Base-by-base conservation (phyloP, 2,797 vertebrate species). In the Spheniscus humboldti region DNA sequence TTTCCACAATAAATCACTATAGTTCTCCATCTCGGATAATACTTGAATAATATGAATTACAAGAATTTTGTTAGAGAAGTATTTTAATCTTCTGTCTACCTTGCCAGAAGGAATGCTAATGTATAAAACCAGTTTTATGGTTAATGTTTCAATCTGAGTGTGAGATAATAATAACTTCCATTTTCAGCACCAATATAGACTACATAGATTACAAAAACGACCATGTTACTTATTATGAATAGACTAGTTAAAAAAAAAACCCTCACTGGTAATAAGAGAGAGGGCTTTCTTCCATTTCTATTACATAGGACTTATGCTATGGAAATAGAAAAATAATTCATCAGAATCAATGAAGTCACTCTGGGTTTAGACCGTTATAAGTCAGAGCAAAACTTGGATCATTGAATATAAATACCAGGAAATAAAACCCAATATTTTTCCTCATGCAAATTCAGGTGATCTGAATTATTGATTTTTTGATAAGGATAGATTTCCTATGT, bases 1-100 rank as follows among this genome's bases (percentile, higher is more conserved):
- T 94, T 91, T 94, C 33, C 64, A 93, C 69, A 77, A 72, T 94
- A 92, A 94, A 96, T 94, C 76, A 92, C 47, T 71, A 13, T 17
- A 73, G 57, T 87, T 86, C 75, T 88, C 37, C 25, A 59, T 90
- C 71, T 83, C 13, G 0, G 24, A 85, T 86, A 87, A 94, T 68
- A 74, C 64, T 91, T 86, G 33, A 91, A 88, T 86, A 95, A 95
- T 2, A 5, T 82, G 74, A 88, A 94, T 88, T 86, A 71, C 25
- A 84, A 82, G 62, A 84, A 84, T 95, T 90, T 87, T 90, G 12
- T 81, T 92, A 47, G 13, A 88, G 59, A 56, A 81, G 39, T 80
- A 84, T 90, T 93, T 92, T 80, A 94, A 72, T 78, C 64, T 92
- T 92, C 68, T 69, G 12, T 64, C 79, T 69, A 74, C 63, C n/a